Evolutionary conservation across 1,140 invertebrate species (phyloP).

Genomic region (Maconellicoccus hirsutus): DNA sequence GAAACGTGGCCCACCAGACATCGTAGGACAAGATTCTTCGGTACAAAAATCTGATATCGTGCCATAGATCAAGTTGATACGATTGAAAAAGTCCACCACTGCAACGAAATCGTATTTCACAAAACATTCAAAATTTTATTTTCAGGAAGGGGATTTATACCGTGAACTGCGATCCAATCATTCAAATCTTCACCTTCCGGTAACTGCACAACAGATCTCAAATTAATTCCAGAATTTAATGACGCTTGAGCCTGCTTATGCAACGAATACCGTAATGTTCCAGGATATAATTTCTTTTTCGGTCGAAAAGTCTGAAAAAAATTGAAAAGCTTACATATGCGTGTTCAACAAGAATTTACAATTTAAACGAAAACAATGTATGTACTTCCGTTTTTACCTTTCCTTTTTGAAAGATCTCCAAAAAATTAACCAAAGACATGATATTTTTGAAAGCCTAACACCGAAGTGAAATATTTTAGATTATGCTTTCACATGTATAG

Average conservation of each 20-base stretch:
- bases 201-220: constrained; percentile 69
- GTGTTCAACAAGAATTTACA: constrained; percentile 23
- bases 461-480: too few relatives aligned
- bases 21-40: constrained; percentile 73
- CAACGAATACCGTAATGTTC: constrained; percentile 80
- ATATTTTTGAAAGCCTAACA: too few relatives aligned
- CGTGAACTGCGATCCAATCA: constrained; percentile 93
- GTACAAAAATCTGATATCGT: constrained; percentile 82
- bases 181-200: constrained; percentile 78
- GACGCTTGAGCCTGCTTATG: constrained; percentile 92
- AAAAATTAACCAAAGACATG: constrained; percentile 47
- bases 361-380: not conserved
- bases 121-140: constrained; percentile 18
- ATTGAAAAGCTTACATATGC: constrained; percentile 10
- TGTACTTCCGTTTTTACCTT: constrained; percentile 43
- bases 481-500: too few relatives aligned
- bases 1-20: constrained; percentile 79
- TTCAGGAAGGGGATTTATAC: constrained; percentile 46
- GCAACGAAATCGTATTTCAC: constrained; percentile 32
- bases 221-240: constrained; percentile 84
- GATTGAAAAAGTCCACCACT: constrained; percentile 95
- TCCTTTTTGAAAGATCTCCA: constrained; percentile 72
- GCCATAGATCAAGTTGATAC: constrained; percentile 88
- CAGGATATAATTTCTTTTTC: constrained; percentile 81
- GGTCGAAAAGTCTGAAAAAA: constrained; percentile 68